Conservation (phyloP, 2,113 vertebrate genomes). For the Melanerpes aurifrons region DNA sequence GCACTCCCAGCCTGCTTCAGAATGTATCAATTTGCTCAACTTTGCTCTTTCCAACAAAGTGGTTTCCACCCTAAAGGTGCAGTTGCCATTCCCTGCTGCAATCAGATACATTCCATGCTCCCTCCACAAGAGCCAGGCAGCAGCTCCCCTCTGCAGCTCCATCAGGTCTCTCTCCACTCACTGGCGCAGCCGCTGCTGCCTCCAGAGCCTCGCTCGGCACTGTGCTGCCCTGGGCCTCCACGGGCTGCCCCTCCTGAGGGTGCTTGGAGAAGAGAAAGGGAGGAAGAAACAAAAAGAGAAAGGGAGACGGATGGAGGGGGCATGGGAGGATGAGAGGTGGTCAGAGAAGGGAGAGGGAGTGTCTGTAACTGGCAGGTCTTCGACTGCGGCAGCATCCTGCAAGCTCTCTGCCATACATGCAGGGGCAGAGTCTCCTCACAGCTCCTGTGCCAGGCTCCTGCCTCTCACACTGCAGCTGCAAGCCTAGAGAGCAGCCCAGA, state of each 20-base stretch:
- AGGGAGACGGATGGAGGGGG: conserved; percentile 76
- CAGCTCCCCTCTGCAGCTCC: conserved; percentile 37
- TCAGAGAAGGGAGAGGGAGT: conserved; percentile 80
- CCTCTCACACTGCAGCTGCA: neutral
- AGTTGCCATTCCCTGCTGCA: conserved; percentile 43
- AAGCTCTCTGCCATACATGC: conserved; percentile 56
- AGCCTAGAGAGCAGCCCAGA: neutral
- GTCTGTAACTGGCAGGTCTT: conserved; percentile 77
- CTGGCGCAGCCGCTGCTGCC: conserved; percentile 82
- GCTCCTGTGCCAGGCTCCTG: conserved; percentile 21
- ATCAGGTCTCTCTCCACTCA: conserved; percentile 76
- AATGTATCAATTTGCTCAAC: conserved; percentile 57
- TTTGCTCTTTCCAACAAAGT: conserved; percentile 69
- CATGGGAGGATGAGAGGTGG: conserved; percentile 77
- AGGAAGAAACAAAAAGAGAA: conserved; percentile 68
- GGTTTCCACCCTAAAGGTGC: conserved; percentile 60
- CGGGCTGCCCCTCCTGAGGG: conserved; percentile 81
- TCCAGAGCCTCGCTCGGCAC: conserved; percentile 78
- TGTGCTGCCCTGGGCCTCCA: conserved; percentile 79
- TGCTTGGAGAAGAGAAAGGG: conserved; percentile 73
- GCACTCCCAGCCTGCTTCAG: conserved; percentile 31
- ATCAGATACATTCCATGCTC: conserved; percentile 57
- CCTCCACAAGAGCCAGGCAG: conserved; percentile 10
- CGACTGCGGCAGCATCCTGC: conserved; percentile 40
- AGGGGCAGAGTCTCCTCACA: conserved; percentile 2